Conservation (phyloP, 2,113 vertebrate genomes). For the Lepus americanus region DNA sequence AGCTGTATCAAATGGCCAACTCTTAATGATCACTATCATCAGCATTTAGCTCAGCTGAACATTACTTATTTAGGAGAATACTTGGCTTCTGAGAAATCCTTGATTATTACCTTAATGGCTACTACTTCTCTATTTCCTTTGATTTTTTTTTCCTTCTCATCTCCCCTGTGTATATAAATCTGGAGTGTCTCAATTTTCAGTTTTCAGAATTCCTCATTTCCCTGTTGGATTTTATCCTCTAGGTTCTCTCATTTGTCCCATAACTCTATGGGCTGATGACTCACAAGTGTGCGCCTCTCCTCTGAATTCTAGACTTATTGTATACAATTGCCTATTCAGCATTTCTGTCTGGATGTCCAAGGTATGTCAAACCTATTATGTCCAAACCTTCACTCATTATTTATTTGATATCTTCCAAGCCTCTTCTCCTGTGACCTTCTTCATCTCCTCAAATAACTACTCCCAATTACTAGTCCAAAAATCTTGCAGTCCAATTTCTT, state of each 20-base stretch:
- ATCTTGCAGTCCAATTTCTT: neutral
- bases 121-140: neutral
- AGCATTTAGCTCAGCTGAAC: neutral
- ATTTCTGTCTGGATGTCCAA: neutral
- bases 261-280: neutral
- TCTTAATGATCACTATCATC: neutral
- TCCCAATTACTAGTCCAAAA: neutral
- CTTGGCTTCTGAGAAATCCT: neutral
- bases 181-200: neutral
- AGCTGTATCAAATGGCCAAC: neutral
- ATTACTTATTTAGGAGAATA: neutral
- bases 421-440: neutral
- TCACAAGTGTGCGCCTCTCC: neutral
- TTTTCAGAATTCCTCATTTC: neutral
- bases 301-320: neutral
- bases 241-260: neutral
- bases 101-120: neutral
- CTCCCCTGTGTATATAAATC: neutral
- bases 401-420: neutral
- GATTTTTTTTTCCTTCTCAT: neutral
- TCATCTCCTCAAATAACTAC: neutral
- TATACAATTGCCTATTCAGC: neutral
- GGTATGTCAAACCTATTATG: neutral
- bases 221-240: neutral
- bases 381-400: slow-evolving; percentile 8